phyloP scores from a whole-genome alignment of 2,888 invertebrate genomes.

The Oxytorus armatus region DNA sequence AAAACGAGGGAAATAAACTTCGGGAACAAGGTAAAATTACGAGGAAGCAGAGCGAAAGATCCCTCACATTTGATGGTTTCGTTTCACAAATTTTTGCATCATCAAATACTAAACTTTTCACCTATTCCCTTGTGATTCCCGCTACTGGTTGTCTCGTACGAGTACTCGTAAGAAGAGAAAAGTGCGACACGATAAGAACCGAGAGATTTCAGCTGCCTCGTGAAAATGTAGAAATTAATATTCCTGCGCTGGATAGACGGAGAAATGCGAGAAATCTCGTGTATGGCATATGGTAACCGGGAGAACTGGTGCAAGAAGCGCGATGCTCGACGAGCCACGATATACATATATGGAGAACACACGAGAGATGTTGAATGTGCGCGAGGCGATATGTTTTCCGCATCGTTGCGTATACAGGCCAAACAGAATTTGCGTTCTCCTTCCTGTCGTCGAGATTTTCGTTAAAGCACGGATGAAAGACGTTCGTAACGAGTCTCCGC shows the following conservation, averaged over 20 bases:
- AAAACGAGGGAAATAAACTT: not conserved
- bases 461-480: conserved; percentile 34
- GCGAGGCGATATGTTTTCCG: not conserved
- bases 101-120: not conserved
- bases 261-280: conserved; percentile 20
- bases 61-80: not conserved
- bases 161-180: not conserved
- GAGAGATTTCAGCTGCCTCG: conserved; percentile 17
- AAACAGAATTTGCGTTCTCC: conserved; percentile 22
- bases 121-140: not conserved
- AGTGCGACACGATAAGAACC: not conserved
- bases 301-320: not conserved
- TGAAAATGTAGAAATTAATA: conserved; percentile 37
- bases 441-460: conserved; percentile 49
- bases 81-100: not conserved
- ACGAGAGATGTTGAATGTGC: conserved; percentile 12
- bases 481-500: conserved; percentile 47
- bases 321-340: not conserved
- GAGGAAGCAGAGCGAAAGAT: not conserved
- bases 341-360: not conserved
- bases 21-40: not conserved
- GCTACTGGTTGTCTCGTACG: not conserved
- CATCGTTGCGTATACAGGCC: conserved; percentile 16
- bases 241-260: not conserved
- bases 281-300: not conserved